phyloP scores from a whole-genome alignment of 1,140 invertebrate species.

The Trissolcus basalis region DNA sequence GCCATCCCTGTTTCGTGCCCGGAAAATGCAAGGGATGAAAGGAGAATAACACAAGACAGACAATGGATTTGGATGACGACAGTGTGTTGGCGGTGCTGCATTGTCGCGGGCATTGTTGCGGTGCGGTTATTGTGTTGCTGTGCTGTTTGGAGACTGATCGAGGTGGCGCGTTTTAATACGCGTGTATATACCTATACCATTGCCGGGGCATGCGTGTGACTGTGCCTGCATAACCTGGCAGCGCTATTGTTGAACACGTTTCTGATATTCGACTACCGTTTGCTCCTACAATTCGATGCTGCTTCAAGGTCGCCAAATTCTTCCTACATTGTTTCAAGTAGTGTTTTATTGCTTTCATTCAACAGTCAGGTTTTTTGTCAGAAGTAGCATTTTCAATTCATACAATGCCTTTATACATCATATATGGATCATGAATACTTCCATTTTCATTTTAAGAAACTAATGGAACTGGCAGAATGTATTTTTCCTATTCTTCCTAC shows the following conservation, averaged over 20 bases:
- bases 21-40: slow-evolving; percentile 69
- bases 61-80: slow-evolving; percentile 70
- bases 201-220: slow-evolving; percentile 53
- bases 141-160: slow-evolving; percentile 73
- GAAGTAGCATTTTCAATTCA: too few species aligned
- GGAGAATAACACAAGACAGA: slow-evolving; percentile 73
- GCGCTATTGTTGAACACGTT: slow-evolving; percentile 67
- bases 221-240: slow-evolving; percentile 21
- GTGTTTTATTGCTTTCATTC: too few species aligned
- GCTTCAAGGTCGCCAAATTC: slow-evolving; percentile 42
- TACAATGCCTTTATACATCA: too few species aligned
- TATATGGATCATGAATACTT: too few species aligned
- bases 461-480: too few species aligned
- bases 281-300: slow-evolving; percentile 14
- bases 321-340: too few species aligned
- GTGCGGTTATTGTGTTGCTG: slow-evolving; percentile 70
- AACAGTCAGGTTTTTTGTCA: too few species aligned
- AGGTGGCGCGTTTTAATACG: slow-evolving; percentile 66
- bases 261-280: slow-evolving; percentile 66
- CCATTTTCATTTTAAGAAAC: too few species aligned
- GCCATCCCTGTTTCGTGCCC: slow-evolving; percentile 36
- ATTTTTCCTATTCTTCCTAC: too few species aligned
- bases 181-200: slow-evolving; percentile 39
- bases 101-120: slow-evolving; percentile 73
- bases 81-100: slow-evolving; percentile 68